Base-by-base conservation (phyloP, 2,797 vertebrate genomes). In the Hemitrygon akajei region DNA sequence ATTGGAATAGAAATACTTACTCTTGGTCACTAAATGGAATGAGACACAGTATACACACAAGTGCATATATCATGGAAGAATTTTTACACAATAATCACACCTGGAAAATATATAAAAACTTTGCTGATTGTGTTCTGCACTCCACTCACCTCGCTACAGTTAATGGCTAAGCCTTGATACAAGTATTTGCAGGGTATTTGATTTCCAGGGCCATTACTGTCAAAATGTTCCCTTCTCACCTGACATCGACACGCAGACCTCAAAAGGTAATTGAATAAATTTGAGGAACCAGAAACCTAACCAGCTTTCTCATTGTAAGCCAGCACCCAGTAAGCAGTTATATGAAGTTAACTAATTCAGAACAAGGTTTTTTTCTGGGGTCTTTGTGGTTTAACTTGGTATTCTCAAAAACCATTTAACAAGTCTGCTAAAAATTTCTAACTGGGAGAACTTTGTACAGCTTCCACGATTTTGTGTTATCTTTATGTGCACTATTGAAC, bases 291-390 rank as follows among this genome's bases (percentile, higher is more conserved):
- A 58, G 84, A 87, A 87, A 87, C 30, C 30, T 34, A 34, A 63
- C 60, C 86, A 66, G 86, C 66, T 89, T 66, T 89, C 30, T 60
- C 60, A 60, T 69, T 89, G 63, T 89, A 89, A 89, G 7, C 60
- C 60, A 7, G n/a, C 60, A 37, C 30, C 60, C 86, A 69, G 86
- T 60, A 37, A 80, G 60, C 86, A 89, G 34, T 89, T 69, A 89
- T 89, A 69, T 89, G 63, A 89, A 89, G 66, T 69, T 69, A 69
- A 34, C 63, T 37, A 89, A 89, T 69, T 89, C 86, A 89, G 84
- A 30, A 87, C 84, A 63, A 63, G 86, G 60, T 63, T 66, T 60
- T 34, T 89, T 69, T 34, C 63, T 34, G 60, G 71, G 71, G 60
- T 69, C 60, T 66, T 27, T 37, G 22, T 3, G n/a, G 63, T 20